Base-by-base conservation (phyloP, 2,888 invertebrate genomes). In the Ormyrus nitidulus region DNA sequence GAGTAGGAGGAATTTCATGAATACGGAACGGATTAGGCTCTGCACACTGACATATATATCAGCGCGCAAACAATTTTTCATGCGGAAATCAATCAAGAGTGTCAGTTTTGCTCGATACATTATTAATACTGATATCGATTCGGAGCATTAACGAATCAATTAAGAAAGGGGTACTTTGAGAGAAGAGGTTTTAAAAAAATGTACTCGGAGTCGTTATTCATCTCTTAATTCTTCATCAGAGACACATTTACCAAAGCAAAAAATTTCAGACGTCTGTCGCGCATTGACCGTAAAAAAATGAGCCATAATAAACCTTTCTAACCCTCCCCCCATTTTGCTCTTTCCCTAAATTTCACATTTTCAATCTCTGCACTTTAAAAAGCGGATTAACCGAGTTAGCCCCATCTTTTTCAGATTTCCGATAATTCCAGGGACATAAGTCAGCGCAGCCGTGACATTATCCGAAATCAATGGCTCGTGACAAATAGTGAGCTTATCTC, bases 391-490 rank as follows among this genome's bases (percentile, higher is more conserved):
- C 13, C 51, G 46, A 54, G 34, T 2, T 34, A 34, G 53, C 51
- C 53, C 68, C 44, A 62, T 81, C 53, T 73, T 81, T 81, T 79
- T 77, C 54, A 53, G 76, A 79, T 79, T 81, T 78, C 19, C 68
- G 64, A 81, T 54, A 62, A 73, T 79, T 69, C 66, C 51, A 48
- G 19, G 48, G 53, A 59, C 74, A 75, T 77, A 74, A 79, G 66
- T 80, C 79, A 70, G 34, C 48, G 8, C n/a, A 4, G 61, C 53
- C 74, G 19, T 11, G 68, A 48, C 64, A 72, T 80, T 80, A 80
- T 77, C 70, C 78, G 56, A 75, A 80, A 80, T 82, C 82, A 82
- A 80, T 82, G 82, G 69, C 58, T 74, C 82, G 80, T 82, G 78
- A 78, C 80, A 82, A 82, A 82, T 78, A 72, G 76, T 58, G 19